phyloP scores from a whole-genome alignment of 2,888 invertebrate genomes.

The Drosophila lutescens region DNA sequence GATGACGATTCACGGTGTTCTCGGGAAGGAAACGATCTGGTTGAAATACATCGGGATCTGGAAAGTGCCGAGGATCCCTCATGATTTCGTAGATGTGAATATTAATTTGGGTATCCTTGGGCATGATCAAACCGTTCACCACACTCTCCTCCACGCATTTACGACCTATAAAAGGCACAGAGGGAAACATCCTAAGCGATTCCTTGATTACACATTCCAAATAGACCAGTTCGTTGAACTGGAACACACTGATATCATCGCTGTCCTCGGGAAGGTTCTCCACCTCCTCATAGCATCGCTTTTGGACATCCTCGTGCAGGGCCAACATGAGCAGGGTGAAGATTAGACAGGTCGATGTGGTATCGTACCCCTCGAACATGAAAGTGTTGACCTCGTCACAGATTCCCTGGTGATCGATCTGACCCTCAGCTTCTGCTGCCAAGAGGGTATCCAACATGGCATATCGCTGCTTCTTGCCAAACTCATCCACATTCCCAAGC shows the following conservation, averaged over 20 bases:
- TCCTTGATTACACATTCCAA: slow-evolving; percentile 87
- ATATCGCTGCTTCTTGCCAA: slow-evolving; percentile 62
- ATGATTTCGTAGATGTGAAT: slow-evolving; percentile 88
- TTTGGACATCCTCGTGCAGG: slow-evolving; percentile 85
- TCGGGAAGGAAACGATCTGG: slow-evolving; percentile 88
- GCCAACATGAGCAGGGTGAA: slow-evolving; percentile 86
- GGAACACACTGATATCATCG: slow-evolving; percentile 64
- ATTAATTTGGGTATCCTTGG: slow-evolving; percentile 85
- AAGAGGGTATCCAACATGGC: slow-evolving; percentile 77
- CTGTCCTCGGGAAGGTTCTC: slow-evolving; percentile 78
- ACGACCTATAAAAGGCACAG: slow-evolving; percentile 85
- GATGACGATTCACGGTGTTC: slow-evolving; percentile 86
- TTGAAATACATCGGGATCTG: slow-evolving; percentile 88
- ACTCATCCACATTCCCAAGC: background rate
- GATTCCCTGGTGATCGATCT: slow-evolving; percentile 85
- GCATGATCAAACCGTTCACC: slow-evolving; percentile 83
- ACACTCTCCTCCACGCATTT: slow-evolving; percentile 60
- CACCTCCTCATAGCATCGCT: slow-evolving; percentile 85
- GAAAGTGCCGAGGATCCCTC: slow-evolving; percentile 87
- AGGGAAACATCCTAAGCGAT: slow-evolving; percentile 85
- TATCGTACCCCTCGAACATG: slow-evolving; percentile 88
- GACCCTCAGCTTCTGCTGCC: slow-evolving; percentile 70
- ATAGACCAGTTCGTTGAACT: slow-evolving; percentile 83
- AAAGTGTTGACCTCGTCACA: slow-evolving; percentile 88
- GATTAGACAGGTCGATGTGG: slow-evolving; percentile 86